These are phyloP conservation scores for Nudaria mundana DNA, from an alignment of 2,888 invertebrate genomes.

Conservation along the genomic window DNA sequence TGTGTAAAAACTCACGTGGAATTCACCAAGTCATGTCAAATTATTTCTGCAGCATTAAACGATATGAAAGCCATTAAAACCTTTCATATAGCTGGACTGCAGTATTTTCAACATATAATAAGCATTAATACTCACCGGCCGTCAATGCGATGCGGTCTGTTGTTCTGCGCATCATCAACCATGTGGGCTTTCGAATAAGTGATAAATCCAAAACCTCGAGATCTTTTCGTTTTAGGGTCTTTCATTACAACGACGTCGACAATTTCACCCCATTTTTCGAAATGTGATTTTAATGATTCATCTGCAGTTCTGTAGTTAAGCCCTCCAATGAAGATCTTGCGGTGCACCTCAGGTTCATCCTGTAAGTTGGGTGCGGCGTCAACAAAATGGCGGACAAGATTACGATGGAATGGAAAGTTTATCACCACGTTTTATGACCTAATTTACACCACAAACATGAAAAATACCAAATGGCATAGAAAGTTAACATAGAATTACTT, in stretches of 20 bases:
- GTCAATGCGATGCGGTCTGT: conserved; percentile 95
- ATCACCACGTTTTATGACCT: no score
- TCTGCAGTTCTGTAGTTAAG: conserved; percentile 97
- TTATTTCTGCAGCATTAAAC: conserved; percentile 70
- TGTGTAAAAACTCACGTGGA: conserved; percentile 51
- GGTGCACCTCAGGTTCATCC: conserved; percentile 90
- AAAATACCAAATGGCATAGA: not conserved
- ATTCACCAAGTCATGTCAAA: conserved; percentile 72
- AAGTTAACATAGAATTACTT: not conserved
- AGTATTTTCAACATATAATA: conserved; percentile 19
- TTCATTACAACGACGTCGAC: conserved; percentile 99
- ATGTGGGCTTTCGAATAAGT: conserved; percentile 96
- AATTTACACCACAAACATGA: no score
- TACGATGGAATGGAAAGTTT: conserved; percentile 5
- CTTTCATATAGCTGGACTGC: conserved; percentile 75
- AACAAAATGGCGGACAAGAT: conserved; percentile 72
- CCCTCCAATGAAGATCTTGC: conserved; percentile 97
- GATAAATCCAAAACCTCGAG: conserved; percentile 98
- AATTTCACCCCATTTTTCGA: conserved; percentile 98
- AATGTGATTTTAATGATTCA: conserved; percentile 95
- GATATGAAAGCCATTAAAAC: conserved; percentile 57
- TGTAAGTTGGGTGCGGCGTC: conserved; percentile 62
- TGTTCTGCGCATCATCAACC: conserved; percentile 97
- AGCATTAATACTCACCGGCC: conserved; percentile 82
- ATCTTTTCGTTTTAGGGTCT: conserved; percentile 96